Conservation (phyloP, 2,888 invertebrate species). For the Cynaeus angustus region DNA sequence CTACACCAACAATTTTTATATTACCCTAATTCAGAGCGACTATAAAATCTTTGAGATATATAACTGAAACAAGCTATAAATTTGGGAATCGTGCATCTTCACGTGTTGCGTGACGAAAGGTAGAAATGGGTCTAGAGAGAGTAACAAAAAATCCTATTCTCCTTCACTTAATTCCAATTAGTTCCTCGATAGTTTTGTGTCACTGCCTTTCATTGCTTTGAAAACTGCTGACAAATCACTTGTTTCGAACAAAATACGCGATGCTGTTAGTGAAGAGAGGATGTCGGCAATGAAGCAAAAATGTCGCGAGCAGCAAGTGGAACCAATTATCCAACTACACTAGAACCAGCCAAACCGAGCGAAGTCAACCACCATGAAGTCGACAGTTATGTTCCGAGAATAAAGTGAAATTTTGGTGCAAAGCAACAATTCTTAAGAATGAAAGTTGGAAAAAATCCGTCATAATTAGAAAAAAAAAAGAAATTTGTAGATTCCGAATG, state of each 20-base stretch:
- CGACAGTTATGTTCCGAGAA: slow-evolving; percentile 39
- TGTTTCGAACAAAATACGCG: slow-evolving; percentile 49
- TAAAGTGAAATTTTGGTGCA: slow-evolving; percentile 20
- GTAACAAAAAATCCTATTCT: neutral
- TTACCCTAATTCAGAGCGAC: slow-evolving; percentile 13
- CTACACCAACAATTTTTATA: slow-evolving; percentile 40
- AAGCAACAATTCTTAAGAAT: no score
- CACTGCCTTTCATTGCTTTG: slow-evolving; percentile 19
- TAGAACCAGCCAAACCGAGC: slow-evolving; percentile 27
- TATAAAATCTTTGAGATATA: neutral
- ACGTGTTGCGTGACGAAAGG: neutral
- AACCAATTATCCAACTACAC: slow-evolving; percentile 60
- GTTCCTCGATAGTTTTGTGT: neutral
- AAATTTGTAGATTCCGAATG: no score
- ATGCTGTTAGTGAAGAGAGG: slow-evolving; percentile 50
- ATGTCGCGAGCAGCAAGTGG: slow-evolving; percentile 65
- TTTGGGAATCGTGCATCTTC: neutral
- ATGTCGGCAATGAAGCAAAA: slow-evolving; percentile 64
- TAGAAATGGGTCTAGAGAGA: no score
- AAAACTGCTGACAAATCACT: slow-evolving; percentile 52
- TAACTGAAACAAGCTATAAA: neutral
- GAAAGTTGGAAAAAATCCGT: no score
- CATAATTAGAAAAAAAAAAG: no score
- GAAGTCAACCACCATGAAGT: slow-evolving; percentile 39
- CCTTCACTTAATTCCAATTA: neutral